Conservation (phyloP, 2,888 invertebrate genomes). For the Atethmia centrago region DNA sequence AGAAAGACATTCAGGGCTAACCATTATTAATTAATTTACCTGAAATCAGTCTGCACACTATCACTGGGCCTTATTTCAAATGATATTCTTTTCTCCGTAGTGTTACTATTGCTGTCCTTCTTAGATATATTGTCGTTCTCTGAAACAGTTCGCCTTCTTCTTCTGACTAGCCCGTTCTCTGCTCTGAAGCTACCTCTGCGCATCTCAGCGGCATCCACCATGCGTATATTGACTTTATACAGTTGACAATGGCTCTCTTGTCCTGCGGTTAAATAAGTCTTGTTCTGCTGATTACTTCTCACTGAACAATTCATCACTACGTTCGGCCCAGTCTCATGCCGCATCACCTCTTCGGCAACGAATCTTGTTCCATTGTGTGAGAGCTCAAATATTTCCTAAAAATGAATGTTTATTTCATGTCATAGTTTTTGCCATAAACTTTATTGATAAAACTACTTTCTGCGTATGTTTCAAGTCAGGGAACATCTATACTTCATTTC, state of each 20-base stretch:
- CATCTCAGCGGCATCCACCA: conserved; percentile 90
- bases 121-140: conserved; percentile 89
- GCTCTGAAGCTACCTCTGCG: conserved; percentile 89
- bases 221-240: conserved; percentile 93
- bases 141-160: conserved; percentile 88
- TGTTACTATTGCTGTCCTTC: conserved; percentile 84
- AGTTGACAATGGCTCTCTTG: conserved; percentile 97
- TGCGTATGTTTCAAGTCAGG: not conserved
- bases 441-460: not conserved
- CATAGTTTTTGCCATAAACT: not conserved
- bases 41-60: conserved; percentile 96
- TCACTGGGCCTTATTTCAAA: conserved; percentile 94
- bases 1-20: not conserved
- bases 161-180: conserved; percentile 86
- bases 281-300: conserved; percentile 93
- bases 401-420: conserved; percentile 67
- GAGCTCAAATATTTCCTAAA: conserved; percentile 97
- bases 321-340: conserved; percentile 96
- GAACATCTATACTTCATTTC: conserved; percentile 5
- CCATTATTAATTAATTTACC: conserved; percentile 78
- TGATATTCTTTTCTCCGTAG: conserved; percentile 91
- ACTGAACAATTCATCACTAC: conserved; percentile 98
- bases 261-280: conserved; percentile 96
- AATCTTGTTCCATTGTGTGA: conserved; percentile 96
- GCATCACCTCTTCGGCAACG: conserved; percentile 96